Base-by-base conservation (phyloP, 92 coral and sea anemone species). In the Pocillopora grandis region DNA sequence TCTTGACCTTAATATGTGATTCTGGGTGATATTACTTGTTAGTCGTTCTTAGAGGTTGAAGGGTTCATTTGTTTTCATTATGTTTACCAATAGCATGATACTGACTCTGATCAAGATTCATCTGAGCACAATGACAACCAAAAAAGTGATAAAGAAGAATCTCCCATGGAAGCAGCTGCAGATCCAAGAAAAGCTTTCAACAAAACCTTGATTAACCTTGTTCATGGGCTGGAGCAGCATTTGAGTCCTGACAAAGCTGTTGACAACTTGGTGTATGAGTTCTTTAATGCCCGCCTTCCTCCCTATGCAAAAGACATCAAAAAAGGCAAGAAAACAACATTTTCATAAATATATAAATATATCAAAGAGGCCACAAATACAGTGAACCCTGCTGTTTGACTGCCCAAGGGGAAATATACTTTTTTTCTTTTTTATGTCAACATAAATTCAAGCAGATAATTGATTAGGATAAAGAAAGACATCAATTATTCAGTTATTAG, bases 221-320 rank as follows among this genome's bases (percentile, higher is more conserved):
- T 83, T 56, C 73, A 62, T 62, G 86, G 84, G 16, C 61, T 96
- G 84, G 92, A 76, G 18, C 83, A 71, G 15, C 88, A 92, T 81
- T 14, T 96, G 27, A 95, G 92, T 71, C 85, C 95, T 60, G 94
- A 94, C 70, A 49, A 72, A 57, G 91, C 91, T 31, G 89, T 79
- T 23, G 98, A 96, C 73, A 81, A 79, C 19, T 82, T 96, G 90
- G 90, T 93, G 6, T 75, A 72, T 5, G 92, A 89, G 17, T 96
- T 96, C 78, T 92, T 90, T 89, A 76, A 71, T 10, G 74, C 86
- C 37, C 83, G 99, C 10, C 92, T 96, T 23, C 96, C 98, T 2
- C 98, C 98, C 31, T 93, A 86, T 80, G 87, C 11, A 48, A 66
- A 73, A 67, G 81, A 17, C 31, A 64, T 31, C 13, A 76, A 78